These are phyloP conservation scores for Sander lucioperca DNA, from an alignment of 2,113 vertebrate species.

Conservation along the genomic window DNA sequence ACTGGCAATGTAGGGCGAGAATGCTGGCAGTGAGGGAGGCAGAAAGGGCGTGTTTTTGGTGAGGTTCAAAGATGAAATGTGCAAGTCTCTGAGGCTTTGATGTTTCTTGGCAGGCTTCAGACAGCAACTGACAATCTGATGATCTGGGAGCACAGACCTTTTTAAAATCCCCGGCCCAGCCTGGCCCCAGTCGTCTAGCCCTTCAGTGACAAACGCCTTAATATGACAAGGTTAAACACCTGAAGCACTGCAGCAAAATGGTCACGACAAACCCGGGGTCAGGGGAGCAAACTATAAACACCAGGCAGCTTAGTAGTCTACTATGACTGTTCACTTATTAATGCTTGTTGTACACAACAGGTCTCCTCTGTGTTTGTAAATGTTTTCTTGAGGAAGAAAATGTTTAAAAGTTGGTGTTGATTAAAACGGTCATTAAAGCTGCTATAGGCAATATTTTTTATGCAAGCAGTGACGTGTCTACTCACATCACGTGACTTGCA, in stretches of 20 bases:
- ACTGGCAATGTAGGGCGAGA: conserved; percentile 8
- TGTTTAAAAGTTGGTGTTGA: background rate
- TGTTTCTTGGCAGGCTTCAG: conserved; percentile 79
- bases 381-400: conserved; percentile 11
- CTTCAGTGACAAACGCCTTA: conserved; percentile 78
- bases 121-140: conserved; percentile 78
- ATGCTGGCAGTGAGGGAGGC: conserved; percentile 40
- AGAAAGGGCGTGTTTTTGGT: conserved; percentile 59
- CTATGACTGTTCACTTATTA: conserved; percentile 40
- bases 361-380: background rate
- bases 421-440: background rate
- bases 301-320: conserved; percentile 7
- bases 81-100: conserved; percentile 75
- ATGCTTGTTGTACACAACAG: conserved; percentile 26
- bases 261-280: conserved; percentile 52
- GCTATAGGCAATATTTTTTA: background rate
- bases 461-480: background rate
- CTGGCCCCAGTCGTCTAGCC: conserved; percentile 66
- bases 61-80: conserved; percentile 79
- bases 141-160: conserved; percentile 61
- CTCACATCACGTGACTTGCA: background rate
- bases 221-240: conserved; percentile 82
- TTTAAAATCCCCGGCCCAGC: conserved; percentile 50
- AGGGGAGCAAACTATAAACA: conserved; percentile 59
- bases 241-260: conserved; percentile 68